Evolutionary conservation across 1,140 invertebrate species (phyloP), one percentile per base, ranked within the genome.

Genomic region (Drosophila ercepeae): DNA sequence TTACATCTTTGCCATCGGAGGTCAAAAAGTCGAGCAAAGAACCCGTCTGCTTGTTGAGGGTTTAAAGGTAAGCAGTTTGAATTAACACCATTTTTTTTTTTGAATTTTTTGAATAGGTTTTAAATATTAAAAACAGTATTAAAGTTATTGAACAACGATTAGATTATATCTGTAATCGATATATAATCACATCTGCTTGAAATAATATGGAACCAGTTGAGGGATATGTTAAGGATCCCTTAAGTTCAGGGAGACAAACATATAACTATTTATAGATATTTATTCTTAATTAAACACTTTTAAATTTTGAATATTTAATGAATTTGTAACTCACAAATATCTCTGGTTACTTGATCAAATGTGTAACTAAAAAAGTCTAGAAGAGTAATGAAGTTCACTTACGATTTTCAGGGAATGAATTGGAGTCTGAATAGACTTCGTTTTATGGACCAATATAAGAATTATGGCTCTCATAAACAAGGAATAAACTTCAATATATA

Each of bases 11-110:
- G 4, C 8, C 14, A 25, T 4, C 19, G 9, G 19, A 16, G 8
- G 44, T 23, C 34, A 64, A 23, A 14, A 3, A 29, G 18, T 16
- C 18, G 25, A 34, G 19, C 21, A 60, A 48, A 64, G 42, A 29
- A 9, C 42, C 7, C 14, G 41, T 48, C 21, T 18, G 53, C 27
- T 39, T 16, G 34, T 19, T 41, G 8, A 4, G 13, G 2, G 1
- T 13, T 39, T 16, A 14, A 5, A 19, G 39, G 39, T 42, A 34
- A 58, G 13, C 4, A 11, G 1, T 23, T 29, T 4, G 19, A 13
- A 21, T 8, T 1, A 7, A 29, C n/a, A 6, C 32, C 14, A 21
- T 11, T 4, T 21, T 2, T 21, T 21, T 21, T 21, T 4, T n/a
- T n/a, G n/a, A n/a, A n/a, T n/a, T n/a, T n/a, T n/a, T n/a, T n/a